Evolutionary conservation across 23 tunicate genomes (phyloP), one percentile per base, ranked within the genome.

Genomic region (Phallusia fumigata): DNA sequence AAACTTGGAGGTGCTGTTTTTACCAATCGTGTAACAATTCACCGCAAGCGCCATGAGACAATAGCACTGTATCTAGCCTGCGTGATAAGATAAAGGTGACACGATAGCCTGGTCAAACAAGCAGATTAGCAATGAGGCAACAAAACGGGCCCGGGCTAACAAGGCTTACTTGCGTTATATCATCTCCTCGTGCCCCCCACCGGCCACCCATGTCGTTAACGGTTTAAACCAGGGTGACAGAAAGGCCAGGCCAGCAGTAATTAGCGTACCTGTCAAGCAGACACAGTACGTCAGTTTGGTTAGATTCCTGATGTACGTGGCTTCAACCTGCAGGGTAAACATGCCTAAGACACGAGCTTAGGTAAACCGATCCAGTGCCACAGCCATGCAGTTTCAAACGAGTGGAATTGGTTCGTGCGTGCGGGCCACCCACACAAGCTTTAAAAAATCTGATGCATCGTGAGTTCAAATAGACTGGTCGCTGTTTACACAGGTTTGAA

Each of bases 291-390:
- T 58, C 69, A 58, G 69, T 58, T 58, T 58, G 69, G 69, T 58
- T 58, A 58, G 69, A 58, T 58, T 24, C 69, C 28, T 58, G 69
- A 58, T 13, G 69, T 6, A 58, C 69, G 69, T 58, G 69, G 69
- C 69, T 58, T 22, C 26, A 58, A 24, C 69, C 28, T 58, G 69
- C 69, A 58, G 28, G 69, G 69, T 58, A 58, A 58, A 58, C 69
- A 58, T 58, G 69, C 69, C 69, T 58, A 58, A 58, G 69, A 58
- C 69, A 24, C 69, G 69, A 58, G 69, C 69, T 58, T 13, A 58
- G 69, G 69, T 58, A 58, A 58, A 58, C 69, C 69, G 69, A 58
- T 58, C 69, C 69, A 58, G 69, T 58, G 69, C 69, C 69, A 58
- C 69, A 58, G 69, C 28, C 69, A 58, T 58, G 69, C 69, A 58